Percentiles rank a stretch among this genome's conserved stretches.
Evolutionary conservation across 2,888 invertebrate species (phyloP).

Genomic region (Agrochola lychnidis): DNA sequence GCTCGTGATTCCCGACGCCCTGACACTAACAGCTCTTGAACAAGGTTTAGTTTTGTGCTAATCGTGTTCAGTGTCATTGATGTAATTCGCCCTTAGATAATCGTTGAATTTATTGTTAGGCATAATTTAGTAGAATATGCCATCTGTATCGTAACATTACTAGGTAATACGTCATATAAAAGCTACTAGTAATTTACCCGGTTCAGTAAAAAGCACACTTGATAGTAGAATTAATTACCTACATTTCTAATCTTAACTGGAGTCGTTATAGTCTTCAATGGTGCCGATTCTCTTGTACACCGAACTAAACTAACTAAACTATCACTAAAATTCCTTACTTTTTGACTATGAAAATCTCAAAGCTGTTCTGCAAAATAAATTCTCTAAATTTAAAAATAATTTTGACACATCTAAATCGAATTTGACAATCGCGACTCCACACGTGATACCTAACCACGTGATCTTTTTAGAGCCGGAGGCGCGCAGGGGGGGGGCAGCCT

Average conservation of each 20-base stretch:
- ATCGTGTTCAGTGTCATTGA: not conserved
- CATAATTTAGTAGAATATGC: not conserved
- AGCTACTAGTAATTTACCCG: not conserved
- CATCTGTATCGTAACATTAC: not conserved
- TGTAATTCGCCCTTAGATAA: not conserved
- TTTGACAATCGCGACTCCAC: too few relatives aligned
- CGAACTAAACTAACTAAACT: too few relatives aligned
- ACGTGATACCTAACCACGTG: too few relatives aligned
- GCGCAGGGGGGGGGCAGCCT: too few relatives aligned
- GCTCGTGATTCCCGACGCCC: too few relatives aligned
- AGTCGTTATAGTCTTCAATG: slow-evolving; percentile 9
- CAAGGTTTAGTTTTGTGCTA: not conserved
- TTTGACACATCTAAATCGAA: too few relatives aligned
- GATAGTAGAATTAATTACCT: slow-evolving; percentile 10
- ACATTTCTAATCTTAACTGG: slow-evolving; percentile 20
- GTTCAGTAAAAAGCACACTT: not conserved
- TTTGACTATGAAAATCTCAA: too few relatives aligned
- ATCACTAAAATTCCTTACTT: too few relatives aligned
- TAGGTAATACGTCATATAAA: not conserved
- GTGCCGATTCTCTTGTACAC: too few relatives aligned
- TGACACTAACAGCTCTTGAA: not conserved
- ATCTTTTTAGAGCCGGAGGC: too few relatives aligned
- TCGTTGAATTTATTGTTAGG: not conserved
- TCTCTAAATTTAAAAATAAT: too few relatives aligned
- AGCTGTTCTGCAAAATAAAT: too few relatives aligned